These are phyloP conservation scores for Biston stratarius DNA, from an alignment of 2,888 invertebrate genomes.

Conservation along the genomic window DNA sequence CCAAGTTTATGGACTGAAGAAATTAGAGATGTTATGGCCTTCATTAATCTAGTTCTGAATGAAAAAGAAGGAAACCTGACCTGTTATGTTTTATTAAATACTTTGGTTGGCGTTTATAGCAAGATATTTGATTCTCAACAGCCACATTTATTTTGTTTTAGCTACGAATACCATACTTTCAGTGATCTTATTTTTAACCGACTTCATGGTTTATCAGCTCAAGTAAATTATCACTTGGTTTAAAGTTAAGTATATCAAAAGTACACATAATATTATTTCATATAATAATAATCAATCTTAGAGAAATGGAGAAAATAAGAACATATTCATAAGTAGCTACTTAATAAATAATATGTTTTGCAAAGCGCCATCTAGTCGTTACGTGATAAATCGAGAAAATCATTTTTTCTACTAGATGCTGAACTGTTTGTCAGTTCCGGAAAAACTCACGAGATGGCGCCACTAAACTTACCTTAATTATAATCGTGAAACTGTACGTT, in stretches of 20 bases:
- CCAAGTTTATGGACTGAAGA: constrained; percentile 22
- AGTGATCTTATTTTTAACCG: too few relatives aligned
- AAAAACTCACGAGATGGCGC: constrained; percentile 61
- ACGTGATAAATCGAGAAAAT: constrained; percentile 28
- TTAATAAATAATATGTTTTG: too few relatives aligned
- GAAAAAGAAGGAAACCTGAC: not conserved
- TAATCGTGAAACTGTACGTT: not conserved
- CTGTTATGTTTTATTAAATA: not conserved
- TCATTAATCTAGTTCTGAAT: constrained; percentile 3
- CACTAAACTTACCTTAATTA: constrained; percentile 1
- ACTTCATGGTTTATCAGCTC: too few relatives aligned
- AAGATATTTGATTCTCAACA: too few relatives aligned
- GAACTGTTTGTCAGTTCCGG: constrained; percentile 27
- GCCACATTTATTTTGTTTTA: too few relatives aligned
- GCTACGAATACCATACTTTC: too few relatives aligned
- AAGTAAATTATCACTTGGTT: too few relatives aligned
- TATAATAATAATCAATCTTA: too few relatives aligned
- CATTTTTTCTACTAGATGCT: constrained; percentile 21
- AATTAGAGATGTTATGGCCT: constrained; percentile 1
- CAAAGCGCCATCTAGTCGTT: constrained; percentile 40
- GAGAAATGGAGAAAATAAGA: too few relatives aligned
- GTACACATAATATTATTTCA: too few relatives aligned
- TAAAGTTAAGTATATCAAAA: too few relatives aligned
- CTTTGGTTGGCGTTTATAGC: not conserved
- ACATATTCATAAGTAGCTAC: too few relatives aligned